Evolutionary conservation across 1,140 invertebrate species (phyloP).

Genomic region (Aphelenchoides avenae): DNA sequence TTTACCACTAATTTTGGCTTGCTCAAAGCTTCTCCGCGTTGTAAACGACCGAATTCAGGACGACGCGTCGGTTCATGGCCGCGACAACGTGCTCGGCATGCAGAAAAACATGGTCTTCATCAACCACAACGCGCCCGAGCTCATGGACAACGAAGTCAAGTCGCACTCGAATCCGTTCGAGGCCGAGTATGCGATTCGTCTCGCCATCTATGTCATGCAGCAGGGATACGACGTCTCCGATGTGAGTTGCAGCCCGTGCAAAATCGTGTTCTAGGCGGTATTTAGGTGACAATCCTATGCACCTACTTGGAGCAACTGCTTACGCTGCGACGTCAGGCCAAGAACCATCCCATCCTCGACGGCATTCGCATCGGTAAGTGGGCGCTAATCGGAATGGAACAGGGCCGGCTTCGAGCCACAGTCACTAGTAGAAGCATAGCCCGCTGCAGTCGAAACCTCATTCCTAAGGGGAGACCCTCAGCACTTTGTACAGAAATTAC

Average conservation of each 20-base stretch:
- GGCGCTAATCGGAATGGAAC: no score
- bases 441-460: no score
- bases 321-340: constrained; percentile 42
- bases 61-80: constrained; percentile 48
- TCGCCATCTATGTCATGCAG: constrained; percentile 59
- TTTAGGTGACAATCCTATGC: constrained; percentile 61
- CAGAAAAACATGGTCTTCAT: constrained; percentile 60
- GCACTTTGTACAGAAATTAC: no score
- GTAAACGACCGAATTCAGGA: constrained; percentile 55
- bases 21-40: not conserved
- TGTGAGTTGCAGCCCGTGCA: constrained; percentile 10
- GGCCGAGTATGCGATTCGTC: constrained; percentile 51
- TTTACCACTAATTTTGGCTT: not conserved
- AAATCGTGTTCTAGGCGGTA: constrained; percentile 3
- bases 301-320: constrained; percentile 61
- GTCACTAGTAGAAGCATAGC: no score
- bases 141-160: constrained; percentile 48
- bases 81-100: constrained; percentile 59
- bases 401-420: no score
- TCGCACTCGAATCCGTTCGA: constrained; percentile 60
- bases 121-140: constrained; percentile 57
- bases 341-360: no score
- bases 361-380: no score
- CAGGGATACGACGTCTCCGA: constrained; percentile 55
- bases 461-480: no score